These are phyloP conservation scores for Papilio glaucus DNA, from an alignment of 1,140 invertebrate genomes.

Conservation along the genomic window DNA sequence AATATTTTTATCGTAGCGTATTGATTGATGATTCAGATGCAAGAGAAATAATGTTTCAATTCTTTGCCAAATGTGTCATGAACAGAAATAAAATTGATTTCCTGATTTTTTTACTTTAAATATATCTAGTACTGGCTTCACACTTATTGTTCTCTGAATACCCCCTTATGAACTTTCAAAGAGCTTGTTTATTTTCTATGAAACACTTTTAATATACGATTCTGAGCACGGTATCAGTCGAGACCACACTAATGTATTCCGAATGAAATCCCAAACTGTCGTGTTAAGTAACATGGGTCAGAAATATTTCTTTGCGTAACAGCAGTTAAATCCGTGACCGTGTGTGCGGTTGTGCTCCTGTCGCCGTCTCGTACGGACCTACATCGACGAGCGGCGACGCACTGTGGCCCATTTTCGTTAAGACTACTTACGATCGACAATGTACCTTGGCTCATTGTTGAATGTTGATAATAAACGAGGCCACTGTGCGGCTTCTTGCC, in stretches of 20 bases:
- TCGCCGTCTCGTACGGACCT: neutral
- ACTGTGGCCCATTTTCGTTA: slow-evolving; percentile 12
- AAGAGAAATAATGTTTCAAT: neutral
- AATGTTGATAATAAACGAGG: slow-evolving; percentile 21
- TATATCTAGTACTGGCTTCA: too few relatives aligned
- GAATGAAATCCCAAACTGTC: slow-evolving; percentile 4
- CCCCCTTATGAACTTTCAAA: too few relatives aligned
- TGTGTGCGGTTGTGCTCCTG: slow-evolving; percentile 13
- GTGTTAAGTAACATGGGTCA: slow-evolving; percentile 16
- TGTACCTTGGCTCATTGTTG: slow-evolving; percentile 17
- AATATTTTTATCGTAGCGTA: neutral
- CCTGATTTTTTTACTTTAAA: too few relatives aligned
- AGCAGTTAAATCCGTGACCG: neutral
- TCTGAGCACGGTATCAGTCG: neutral
- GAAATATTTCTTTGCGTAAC: slow-evolving; percentile 18
- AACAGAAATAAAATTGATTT: too few relatives aligned
- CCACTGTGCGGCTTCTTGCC: neutral
- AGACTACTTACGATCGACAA: slow-evolving; percentile 15
- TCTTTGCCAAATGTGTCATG: too few relatives aligned
- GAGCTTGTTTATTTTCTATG: neutral
- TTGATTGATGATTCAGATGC: neutral
- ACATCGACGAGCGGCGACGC: neutral
- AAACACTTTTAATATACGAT: neutral
- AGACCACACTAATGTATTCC: neutral
- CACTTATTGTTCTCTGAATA: too few relatives aligned